These are phyloP conservation scores for Chlorodrepanis virens DNA, from an alignment of 2,113 vertebrate species.

Conservation along the genomic window DNA sequence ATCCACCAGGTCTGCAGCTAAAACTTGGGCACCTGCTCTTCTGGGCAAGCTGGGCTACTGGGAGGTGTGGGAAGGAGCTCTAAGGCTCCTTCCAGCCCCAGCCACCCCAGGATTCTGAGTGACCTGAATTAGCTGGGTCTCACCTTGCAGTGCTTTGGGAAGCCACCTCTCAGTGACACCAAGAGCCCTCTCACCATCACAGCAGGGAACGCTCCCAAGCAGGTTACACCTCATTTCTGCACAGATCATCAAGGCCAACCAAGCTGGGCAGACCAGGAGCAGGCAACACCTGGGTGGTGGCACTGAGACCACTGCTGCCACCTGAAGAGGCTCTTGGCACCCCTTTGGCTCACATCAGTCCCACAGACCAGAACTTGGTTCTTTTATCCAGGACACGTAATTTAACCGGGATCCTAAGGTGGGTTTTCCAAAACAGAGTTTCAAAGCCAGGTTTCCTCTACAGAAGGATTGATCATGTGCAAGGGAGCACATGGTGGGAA, in stretches of 20 bases:
- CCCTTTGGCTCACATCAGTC: background rate
- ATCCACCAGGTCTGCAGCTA: background rate
- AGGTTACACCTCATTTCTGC: background rate
- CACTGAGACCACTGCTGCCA: rapidly evolving
- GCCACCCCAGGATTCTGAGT: background rate
- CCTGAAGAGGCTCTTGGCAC: background rate
- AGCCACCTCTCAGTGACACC: background rate
- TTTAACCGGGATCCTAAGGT: background rate
- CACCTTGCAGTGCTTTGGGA: background rate
- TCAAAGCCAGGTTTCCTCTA: background rate
- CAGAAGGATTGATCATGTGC: background rate
- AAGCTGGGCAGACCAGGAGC: rapidly evolving
- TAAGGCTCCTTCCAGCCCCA: background rate
- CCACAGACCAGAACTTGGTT: rapidly evolving
- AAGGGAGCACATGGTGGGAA: background rate
- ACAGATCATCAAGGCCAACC: rapidly evolving
- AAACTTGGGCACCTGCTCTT: background rate
- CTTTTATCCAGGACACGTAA: rapidly evolving
- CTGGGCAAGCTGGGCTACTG: background rate
- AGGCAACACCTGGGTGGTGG: no score
- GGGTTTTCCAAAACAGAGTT: background rate
- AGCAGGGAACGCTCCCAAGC: background rate
- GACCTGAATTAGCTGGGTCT: rapidly evolving
- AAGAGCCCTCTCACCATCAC: rapidly evolving
- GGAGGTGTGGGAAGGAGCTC: background rate